Base-by-base conservation (phyloP, 2,888 invertebrate genomes). In the Lutraria lutraria region DNA sequence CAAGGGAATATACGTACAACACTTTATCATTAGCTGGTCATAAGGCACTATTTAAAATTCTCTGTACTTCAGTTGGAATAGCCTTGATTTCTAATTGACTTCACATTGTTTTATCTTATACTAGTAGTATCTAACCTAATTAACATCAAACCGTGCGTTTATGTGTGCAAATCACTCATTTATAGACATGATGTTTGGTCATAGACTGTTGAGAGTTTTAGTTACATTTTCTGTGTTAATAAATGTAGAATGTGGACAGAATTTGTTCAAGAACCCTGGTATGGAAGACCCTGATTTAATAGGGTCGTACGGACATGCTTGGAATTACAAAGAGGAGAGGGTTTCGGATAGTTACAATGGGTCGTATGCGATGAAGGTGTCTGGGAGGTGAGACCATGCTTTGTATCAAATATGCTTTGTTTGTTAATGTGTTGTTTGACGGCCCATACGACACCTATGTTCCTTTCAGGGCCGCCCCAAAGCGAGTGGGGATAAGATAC, bases 281-380 rank as follows among this genome's bases (percentile, higher is more conserved):
- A 87, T 89, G 84, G 89, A 87, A 34, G 83, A 86, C 15, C 84
- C 89, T 72, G 87, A 89, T 81, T 84, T 89, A 34, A 60, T 72
- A 15, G 83, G 80, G 12, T 81, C 72, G 1, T 89, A 87, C 54
- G 89, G 86, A 0, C 53, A 81, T 29, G 86, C 87, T 19, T 89
- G 89, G 89, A 84, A 81, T 0, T 86, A 86, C 68, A 87, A 83
- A 29, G 81, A 72, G n/a, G 80, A 83, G 13, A 54, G 86, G 15
- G 81, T 87, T 0, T 21, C 43, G 0, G 54, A 83, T 15, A 53
- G 68, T 68, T 86, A 89, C 81, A 56, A 68, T 8, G 89, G 89
- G 15, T 72, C 56, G 19, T 88, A 79, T 52, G 54, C 88, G 12
- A 83, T 83, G 43, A 88, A 88, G 79, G 56, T 88, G 21, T 85